These are phyloP conservation scores for Menidia beryllina DNA, from an alignment of 2,113 vertebrate species.

Conservation along the genomic window DNA sequence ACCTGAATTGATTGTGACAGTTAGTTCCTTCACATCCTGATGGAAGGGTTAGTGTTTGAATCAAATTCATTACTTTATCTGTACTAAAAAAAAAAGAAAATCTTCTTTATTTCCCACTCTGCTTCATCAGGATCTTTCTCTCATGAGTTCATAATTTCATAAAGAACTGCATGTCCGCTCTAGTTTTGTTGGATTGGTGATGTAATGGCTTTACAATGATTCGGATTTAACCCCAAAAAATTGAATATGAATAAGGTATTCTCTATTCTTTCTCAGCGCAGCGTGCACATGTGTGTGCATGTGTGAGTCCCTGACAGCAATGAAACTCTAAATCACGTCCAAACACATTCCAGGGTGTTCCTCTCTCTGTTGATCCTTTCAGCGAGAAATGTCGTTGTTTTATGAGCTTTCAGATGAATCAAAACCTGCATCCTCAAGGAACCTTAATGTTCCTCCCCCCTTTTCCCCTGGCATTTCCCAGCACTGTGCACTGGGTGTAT, in stretches of 20 bases:
- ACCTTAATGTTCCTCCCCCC: neutral
- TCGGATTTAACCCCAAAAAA: neutral
- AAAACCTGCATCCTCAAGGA: conserved; percentile 29
- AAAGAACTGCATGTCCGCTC: too few relatives aligned
- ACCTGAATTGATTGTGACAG: too few relatives aligned
- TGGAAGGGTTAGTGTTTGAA: too few relatives aligned
- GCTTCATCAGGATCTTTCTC: neutral
- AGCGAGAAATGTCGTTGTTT: conserved; percentile 27
- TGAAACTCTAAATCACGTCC: conserved; percentile 61
- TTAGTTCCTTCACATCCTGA: too few relatives aligned
- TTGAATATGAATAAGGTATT: neutral
- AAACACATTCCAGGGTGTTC: conserved; percentile 70
- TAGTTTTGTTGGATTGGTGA: too few relatives aligned
- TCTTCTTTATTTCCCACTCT: too few relatives aligned
- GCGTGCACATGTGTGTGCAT: neutral
- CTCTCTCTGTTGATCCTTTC: conserved; percentile 56
- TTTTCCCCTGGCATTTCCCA: neutral
- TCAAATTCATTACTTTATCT: too few relatives aligned
- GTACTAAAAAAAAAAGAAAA: too few relatives aligned
- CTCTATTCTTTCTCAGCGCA: conserved; percentile 1
- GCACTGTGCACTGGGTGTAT: conserved; percentile 5
- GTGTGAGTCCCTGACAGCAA: conserved; percentile 14
- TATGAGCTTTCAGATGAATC: conserved; percentile 35
- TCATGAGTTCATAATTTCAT: too few relatives aligned
- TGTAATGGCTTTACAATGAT: neutral